These are phyloP conservation scores for Semnornis frantzii DNA, from an alignment of 2,113 vertebrate species.

Conservation along the genomic window DNA sequence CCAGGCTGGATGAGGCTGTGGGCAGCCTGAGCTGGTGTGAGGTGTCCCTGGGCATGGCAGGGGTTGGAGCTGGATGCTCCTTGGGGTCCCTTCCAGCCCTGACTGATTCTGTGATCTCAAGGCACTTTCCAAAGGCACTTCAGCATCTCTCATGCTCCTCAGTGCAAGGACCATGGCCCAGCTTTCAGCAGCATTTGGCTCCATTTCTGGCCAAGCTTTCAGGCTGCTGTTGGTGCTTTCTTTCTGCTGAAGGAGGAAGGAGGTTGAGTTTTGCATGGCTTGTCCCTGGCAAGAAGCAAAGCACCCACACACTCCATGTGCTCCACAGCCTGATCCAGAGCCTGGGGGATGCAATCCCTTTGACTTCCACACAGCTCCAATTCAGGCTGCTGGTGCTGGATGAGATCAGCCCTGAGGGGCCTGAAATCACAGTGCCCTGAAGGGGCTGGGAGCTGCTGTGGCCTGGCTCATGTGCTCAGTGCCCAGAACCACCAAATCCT, in stretches of 20 bases:
- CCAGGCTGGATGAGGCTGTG: too few species aligned
- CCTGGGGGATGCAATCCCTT: background rate
- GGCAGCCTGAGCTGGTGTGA: too few species aligned
- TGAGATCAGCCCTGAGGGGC: background rate
- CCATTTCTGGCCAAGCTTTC: constrained; percentile 26
- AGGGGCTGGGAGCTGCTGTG: background rate
- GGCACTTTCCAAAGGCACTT: background rate
- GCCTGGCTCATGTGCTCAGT: background rate
- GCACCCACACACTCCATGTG: constrained; percentile 16
- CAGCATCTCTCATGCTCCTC: constrained; percentile 1
- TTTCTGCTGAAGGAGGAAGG: constrained; percentile 50
- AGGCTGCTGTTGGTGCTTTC: constrained; percentile 29
- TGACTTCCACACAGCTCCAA: background rate
- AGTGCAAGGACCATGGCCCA: background rate
- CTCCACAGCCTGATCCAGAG: constrained; percentile 28
- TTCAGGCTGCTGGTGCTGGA: background rate
- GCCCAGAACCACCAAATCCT: too few species aligned
- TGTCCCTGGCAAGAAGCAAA: constrained; percentile 55
- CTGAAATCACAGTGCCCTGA: background rate
- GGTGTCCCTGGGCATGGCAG: too few species aligned
- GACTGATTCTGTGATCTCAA: too few species aligned
- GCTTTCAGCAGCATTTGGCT: constrained; percentile 16
- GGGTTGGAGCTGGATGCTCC: too few species aligned
- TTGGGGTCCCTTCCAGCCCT: too few species aligned
- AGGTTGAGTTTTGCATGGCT: constrained; percentile 41